These are phyloP conservation scores for Orchestia grillus DNA, from an alignment of 1,140 invertebrate species.

Conservation along the genomic window DNA sequence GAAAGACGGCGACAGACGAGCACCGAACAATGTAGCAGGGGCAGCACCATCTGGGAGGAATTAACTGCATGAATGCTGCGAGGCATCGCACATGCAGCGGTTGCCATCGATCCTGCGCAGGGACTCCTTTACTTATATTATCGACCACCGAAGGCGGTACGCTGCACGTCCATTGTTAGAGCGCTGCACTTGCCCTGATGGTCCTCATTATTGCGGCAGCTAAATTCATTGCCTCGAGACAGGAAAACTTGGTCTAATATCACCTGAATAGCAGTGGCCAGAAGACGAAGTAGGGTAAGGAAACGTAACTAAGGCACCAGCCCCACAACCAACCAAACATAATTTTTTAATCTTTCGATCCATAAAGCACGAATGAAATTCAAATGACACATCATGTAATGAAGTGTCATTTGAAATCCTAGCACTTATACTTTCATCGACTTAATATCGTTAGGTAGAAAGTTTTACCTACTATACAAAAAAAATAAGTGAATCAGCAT, in stretches of 20 bases:
- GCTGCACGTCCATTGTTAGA: not conserved
- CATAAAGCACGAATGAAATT: too few relatives aligned
- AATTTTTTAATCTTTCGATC: too few relatives aligned
- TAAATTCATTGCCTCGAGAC: not conserved
- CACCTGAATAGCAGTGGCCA: not conserved
- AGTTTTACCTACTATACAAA: not conserved
- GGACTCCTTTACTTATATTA: not conserved
- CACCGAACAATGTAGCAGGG: not conserved
- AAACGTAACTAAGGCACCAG: too few relatives aligned
- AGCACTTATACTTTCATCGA: not conserved
- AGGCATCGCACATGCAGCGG: not conserved
- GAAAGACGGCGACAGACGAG: not conserved
- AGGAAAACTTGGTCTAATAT: not conserved
- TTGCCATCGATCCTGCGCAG: not conserved
- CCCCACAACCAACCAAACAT: too few relatives aligned
- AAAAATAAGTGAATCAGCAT: not conserved
- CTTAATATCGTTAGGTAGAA: not conserved
- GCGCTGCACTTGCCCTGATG: not conserved
- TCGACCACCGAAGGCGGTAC: not conserved
- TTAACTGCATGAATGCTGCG: not conserved
- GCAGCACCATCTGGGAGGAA: not conserved
- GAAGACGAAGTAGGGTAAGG: too few relatives aligned
- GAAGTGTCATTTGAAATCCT: not conserved
- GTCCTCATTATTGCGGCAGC: not conserved
- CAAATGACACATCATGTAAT: not conserved